These are phyloP conservation scores for Temnothorax rugatulus DNA, from an alignment of 2,888 invertebrate species.

Conservation along the genomic window DNA sequence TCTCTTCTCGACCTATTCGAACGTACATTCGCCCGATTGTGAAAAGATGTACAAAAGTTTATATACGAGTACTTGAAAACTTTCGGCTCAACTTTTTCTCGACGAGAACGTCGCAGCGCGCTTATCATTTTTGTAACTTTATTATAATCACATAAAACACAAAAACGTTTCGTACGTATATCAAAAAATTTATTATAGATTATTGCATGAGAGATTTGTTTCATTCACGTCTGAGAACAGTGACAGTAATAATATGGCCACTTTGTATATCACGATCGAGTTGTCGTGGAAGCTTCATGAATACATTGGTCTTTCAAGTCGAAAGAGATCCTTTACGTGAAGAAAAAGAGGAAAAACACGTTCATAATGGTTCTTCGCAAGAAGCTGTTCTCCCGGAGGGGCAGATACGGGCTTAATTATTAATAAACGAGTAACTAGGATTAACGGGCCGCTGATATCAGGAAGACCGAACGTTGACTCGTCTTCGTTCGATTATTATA, in stretches of 20 bases:
- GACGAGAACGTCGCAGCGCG: slow-evolving; percentile 17
- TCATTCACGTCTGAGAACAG: slow-evolving; percentile 52
- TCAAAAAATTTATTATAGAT: slow-evolving; percentile 63
- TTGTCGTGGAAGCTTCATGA: slow-evolving; percentile 68
- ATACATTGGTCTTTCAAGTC: slow-evolving; percentile 57
- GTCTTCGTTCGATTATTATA: slow-evolving; percentile 76
- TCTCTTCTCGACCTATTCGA: background rate
- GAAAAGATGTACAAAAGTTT: slow-evolving; percentile 15
- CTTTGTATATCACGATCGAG: slow-evolving; percentile 71
- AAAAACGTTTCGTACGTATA: slow-evolving; percentile 49
- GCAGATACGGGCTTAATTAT: slow-evolving; percentile 60
- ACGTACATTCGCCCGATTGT: slow-evolving; percentile 39
- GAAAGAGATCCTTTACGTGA: slow-evolving; percentile 46
- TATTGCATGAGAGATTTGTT: slow-evolving; percentile 45
- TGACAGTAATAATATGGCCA: slow-evolving; percentile 73
- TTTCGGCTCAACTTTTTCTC: background rate
- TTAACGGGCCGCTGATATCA: slow-evolving; percentile 74
- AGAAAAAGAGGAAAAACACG: slow-evolving; percentile 44
- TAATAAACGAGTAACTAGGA: slow-evolving; percentile 71
- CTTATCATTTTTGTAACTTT: background rate
- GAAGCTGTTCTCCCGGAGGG: slow-evolving; percentile 33
- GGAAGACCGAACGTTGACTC: slow-evolving; percentile 78
- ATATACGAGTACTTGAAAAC: background rate
- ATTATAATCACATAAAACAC: slow-evolving; percentile 31
- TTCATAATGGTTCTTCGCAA: slow-evolving; percentile 43